These are phyloP conservation scores for Planiliza haematocheilus DNA, from an alignment of 2,113 vertebrate species.

Conservation along the genomic window DNA sequence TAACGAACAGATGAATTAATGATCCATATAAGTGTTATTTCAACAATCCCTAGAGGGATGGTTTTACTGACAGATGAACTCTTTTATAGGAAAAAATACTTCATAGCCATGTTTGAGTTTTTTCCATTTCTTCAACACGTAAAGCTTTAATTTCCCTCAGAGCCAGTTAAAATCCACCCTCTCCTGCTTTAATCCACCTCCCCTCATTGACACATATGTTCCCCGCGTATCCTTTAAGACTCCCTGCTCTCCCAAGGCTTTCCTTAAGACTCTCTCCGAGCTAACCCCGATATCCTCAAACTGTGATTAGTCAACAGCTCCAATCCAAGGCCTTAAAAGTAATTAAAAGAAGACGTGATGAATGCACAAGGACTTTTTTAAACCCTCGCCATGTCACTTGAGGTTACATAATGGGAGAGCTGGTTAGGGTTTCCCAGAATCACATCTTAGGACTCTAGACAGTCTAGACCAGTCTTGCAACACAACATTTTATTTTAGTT, in stretches of 20 bases:
- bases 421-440: constrained; percentile 33
- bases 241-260: constrained; percentile 35
- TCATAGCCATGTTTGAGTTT: constrained; percentile 25
- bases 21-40: not conserved
- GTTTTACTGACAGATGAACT: too few species aligned
- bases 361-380: constrained; percentile 13
- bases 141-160: constrained; percentile 45
- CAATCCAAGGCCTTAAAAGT: constrained; percentile 47
- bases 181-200: constrained; percentile 55
- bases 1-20: not conserved
- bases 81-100: not conserved
- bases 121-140: constrained; percentile 26
- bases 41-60: not conserved
- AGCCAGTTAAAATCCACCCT: constrained; percentile 46
- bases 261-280: constrained; percentile 59
- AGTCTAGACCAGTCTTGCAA: too few species aligned
- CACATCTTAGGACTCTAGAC: constrained; percentile 8
- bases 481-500: too few species aligned
- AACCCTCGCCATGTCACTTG: not conserved
- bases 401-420: constrained; percentile 39
- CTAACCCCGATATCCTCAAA: constrained; percentile 57
- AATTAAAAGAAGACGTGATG: constrained; percentile 53
- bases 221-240: constrained; percentile 47
- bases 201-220: constrained; percentile 53
- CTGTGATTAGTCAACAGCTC: constrained; percentile 57